These are phyloP conservation scores for Peromyscus leucopus DNA, from an alignment of 2,113 vertebrate genomes.

Conservation along the genomic window DNA sequence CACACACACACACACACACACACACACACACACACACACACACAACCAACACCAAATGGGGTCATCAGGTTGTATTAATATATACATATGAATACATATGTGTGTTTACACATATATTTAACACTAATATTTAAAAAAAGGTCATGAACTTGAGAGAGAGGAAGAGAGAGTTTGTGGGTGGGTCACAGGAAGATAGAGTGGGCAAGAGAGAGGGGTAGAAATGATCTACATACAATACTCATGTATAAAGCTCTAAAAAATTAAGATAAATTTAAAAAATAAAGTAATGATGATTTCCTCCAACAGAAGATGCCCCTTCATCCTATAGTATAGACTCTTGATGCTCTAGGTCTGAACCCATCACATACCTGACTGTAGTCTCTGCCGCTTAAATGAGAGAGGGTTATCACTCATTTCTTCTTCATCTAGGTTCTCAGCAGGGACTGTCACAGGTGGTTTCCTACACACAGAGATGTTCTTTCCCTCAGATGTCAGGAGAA, in stretches of 20 bases:
- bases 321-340: not conserved
- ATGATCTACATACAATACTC: not conserved
- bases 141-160: not conserved
- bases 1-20: too few relatives aligned
- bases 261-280: not conserved
- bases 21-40: too few relatives aligned
- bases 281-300: not conserved
- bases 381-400: not conserved
- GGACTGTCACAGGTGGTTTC: not conserved
- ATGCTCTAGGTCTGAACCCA: too few relatives aligned
- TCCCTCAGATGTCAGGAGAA: not conserved
- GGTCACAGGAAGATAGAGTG: not conserved
- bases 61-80: too few relatives aligned
- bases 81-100: too few relatives aligned
- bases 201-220: not conserved
- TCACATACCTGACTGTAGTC: not conserved
- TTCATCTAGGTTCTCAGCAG: not conserved
- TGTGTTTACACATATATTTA: too few relatives aligned
- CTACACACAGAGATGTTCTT: not conserved
- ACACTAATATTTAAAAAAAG: too few relatives aligned
- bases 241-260: not conserved
- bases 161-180: too few relatives aligned
- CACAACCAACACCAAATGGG: too few relatives aligned
- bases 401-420: not conserved
- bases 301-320: accelerated